phyloP scores from a whole-genome alignment of 2,888 invertebrate species.

The Tenthredo distinguenda region DNA sequence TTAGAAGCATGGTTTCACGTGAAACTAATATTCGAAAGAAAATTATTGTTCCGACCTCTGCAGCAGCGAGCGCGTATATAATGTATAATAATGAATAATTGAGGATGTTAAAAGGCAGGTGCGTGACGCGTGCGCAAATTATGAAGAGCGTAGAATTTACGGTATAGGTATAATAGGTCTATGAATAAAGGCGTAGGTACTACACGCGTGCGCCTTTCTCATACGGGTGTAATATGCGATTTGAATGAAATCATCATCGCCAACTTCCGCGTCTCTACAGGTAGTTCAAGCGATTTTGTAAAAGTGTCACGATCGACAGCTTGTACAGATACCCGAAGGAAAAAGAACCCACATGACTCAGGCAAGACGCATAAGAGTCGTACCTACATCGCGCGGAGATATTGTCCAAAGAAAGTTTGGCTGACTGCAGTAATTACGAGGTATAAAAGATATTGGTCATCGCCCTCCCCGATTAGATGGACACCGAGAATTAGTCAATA shows the following conservation, averaged over 20 bases:
- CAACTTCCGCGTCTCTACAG: slow-evolving; percentile 10
- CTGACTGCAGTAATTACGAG: not conserved
- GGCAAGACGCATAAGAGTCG: not conserved
- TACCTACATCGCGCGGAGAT: not conserved
- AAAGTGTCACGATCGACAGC: slow-evolving; percentile 39
- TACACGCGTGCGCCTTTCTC: not conserved
- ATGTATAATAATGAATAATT: slow-evolving; percentile 27
- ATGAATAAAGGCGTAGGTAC: not conserved
- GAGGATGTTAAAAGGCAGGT: slow-evolving; percentile 27
- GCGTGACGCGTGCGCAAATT: slow-evolving; percentile 37
- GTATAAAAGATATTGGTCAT: not conserved
- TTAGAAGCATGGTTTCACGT: not conserved
- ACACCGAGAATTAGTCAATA: not conserved
- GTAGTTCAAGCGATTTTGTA: not conserved
- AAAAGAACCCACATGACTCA: not conserved
- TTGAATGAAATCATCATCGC: slow-evolving; percentile 40
- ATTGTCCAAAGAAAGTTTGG: not conserved
- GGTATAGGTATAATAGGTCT: not conserved
- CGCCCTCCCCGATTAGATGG: not conserved
- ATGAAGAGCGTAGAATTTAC: slow-evolving; percentile 26
- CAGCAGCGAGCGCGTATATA: not conserved
- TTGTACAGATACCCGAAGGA: not conserved
- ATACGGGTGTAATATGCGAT: slow-evolving; percentile 16
- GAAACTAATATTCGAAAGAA: not conserved
- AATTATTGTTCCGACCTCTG: not conserved